These are phyloP conservation scores for Eulithis prunata DNA, from an alignment of 2,888 invertebrate genomes.

Conservation along the genomic window DNA sequence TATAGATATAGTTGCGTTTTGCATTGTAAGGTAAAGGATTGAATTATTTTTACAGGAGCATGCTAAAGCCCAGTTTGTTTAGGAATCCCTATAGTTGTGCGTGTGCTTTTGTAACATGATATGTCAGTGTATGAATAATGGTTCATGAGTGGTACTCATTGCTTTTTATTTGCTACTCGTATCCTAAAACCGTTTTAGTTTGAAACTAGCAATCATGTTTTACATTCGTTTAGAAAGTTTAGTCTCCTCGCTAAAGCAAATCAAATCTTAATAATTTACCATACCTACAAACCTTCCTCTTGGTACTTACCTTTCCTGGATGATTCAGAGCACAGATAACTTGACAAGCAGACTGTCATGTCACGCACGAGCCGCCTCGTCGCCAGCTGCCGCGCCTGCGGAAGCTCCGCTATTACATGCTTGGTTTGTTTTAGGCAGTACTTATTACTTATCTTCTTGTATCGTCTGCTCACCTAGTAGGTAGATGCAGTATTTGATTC, in stretches of 20 bases:
- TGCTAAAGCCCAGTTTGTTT: not conserved
- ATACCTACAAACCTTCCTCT: too few species aligned
- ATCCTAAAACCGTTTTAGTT: too few species aligned
- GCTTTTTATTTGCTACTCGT: too few species aligned
- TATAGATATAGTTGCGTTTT: not conserved
- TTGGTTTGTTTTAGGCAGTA: constrained; percentile 11
- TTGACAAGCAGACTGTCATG: constrained; percentile 25
- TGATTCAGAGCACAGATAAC: constrained; percentile 7
- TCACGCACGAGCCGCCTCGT: constrained; percentile 22
- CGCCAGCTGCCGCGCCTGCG: constrained; percentile 22
- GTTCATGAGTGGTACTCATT: too few species aligned
- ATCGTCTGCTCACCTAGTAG: constrained; percentile 25
- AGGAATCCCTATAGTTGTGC: too few species aligned
- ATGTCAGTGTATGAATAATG: too few species aligned
- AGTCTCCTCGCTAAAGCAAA: too few species aligned
- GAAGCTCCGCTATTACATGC: constrained; percentile 31
- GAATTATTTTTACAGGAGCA: not conserved
- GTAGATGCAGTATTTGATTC: not conserved
- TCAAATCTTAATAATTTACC: too few species aligned
- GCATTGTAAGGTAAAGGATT: not conserved
- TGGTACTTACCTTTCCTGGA: not conserved
- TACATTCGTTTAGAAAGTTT: too few species aligned
- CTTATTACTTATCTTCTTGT: constrained; percentile 6
- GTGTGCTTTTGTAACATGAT: too few species aligned
- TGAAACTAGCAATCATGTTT: too few species aligned